Conservation (phyloP, 1,140 invertebrate species). For the Drosophila azteca region DNA sequence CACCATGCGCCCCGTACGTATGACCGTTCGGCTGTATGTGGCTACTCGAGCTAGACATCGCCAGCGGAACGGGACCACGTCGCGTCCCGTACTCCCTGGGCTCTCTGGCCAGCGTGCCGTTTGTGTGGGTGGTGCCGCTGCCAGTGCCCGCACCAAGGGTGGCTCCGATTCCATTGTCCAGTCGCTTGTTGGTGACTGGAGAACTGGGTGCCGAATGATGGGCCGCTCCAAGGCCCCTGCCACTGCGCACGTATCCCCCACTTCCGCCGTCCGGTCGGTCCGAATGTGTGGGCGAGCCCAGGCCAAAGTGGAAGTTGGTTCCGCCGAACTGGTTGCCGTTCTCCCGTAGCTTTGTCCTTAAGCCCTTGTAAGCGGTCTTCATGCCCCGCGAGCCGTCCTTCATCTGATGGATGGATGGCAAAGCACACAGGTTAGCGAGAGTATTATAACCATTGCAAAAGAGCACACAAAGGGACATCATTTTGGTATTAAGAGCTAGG, state of each 20-base stretch:
- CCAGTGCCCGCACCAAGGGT: constrained; percentile 13
- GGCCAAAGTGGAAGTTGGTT: constrained; percentile 73
- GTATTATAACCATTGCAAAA: not conserved
- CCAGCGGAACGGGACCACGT: constrained; percentile 69
- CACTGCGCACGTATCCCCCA: constrained; percentile 65
- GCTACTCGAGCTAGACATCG: constrained; percentile 81
- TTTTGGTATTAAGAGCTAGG: constrained; percentile 4
- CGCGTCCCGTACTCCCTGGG: constrained; percentile 30
- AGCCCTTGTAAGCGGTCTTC: constrained; percentile 89
- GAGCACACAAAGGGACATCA: constrained; percentile 15
- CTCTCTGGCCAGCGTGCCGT: constrained; percentile 21
- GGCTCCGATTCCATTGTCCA: constrained; percentile 34
- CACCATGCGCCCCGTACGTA: constrained; percentile 52
- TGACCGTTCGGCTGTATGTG: constrained; percentile 78
- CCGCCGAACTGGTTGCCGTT: constrained; percentile 76
- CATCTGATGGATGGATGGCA: constrained; percentile 84
- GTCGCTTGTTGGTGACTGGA: constrained; percentile 85
- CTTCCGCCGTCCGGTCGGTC: constrained; percentile 80
- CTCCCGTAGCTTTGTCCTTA: constrained; percentile 87
- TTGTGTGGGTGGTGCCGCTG: constrained; percentile 32
- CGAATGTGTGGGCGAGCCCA: constrained; percentile 83
- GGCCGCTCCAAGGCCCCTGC: constrained; percentile 51
- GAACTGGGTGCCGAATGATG: constrained; percentile 88
- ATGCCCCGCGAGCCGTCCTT: constrained; percentile 91
- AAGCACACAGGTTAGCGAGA: constrained; percentile 2